A percentile compares a stretch with the other conserved stretches of the same genome.
Evolutionary conservation across 2,113 vertebrate genomes (phyloP).

Genomic region (Nicator chloris): DNA sequence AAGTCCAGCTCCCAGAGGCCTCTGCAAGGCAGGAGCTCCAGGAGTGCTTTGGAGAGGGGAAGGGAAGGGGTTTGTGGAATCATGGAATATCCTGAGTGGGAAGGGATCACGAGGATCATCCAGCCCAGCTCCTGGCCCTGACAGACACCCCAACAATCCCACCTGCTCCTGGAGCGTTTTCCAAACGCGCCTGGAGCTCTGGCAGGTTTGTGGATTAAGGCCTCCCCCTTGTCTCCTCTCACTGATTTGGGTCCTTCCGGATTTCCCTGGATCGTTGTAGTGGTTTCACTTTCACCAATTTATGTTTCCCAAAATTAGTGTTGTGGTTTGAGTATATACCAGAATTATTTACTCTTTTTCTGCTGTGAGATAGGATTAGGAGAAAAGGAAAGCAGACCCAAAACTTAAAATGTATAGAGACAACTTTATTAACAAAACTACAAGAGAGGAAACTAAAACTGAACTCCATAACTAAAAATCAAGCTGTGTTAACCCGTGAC

Average conservation of each 20-base stretch:
- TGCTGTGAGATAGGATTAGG: too few relatives aligned
- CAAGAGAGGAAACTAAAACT: too few relatives aligned
- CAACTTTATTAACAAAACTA: too few relatives aligned
- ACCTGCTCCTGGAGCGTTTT: rapidly evolving
- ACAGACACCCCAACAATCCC: neutral
- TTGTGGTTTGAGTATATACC: too few relatives aligned
- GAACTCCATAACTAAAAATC: too few relatives aligned
- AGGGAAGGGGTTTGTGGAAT: neutral
- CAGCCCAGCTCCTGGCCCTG: neutral
- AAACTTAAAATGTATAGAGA: too few relatives aligned
- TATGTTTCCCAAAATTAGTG: too few relatives aligned
- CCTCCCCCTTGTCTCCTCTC: neutral
- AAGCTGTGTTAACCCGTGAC: too few relatives aligned
- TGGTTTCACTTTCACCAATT: too few relatives aligned
- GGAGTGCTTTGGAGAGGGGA: too few relatives aligned
- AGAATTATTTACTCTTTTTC: too few relatives aligned
- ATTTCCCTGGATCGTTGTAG: neutral
- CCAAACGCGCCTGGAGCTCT: neutral
- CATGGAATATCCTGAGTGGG: neutral
- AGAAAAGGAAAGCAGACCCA: too few relatives aligned
- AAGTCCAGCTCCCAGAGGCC: neutral
- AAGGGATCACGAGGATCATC: neutral
- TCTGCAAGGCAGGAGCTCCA: neutral
- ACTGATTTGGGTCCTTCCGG: neutral
- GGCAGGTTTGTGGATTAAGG: neutral